These are phyloP conservation scores for Myathropa florea DNA, from an alignment of 2,888 invertebrate genomes.

Conservation along the genomic window DNA sequence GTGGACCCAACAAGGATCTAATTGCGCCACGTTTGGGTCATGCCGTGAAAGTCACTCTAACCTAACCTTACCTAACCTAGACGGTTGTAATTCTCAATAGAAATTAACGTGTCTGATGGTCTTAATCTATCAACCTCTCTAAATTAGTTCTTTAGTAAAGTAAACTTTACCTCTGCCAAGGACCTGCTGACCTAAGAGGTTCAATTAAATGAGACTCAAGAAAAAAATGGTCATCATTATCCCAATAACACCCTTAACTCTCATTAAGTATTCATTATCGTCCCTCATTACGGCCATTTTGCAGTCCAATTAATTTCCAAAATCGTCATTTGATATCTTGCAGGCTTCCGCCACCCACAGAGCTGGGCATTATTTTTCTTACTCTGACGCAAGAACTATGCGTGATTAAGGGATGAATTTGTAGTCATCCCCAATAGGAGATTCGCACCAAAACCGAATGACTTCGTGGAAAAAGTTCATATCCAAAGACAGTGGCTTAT, in stretches of 20 bases:
- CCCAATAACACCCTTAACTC: not conserved
- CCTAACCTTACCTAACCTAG: too few relatives aligned
- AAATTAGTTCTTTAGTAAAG: too few relatives aligned
- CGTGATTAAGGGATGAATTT: not conserved
- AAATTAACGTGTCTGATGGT: too few relatives aligned
- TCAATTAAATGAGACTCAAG: not conserved
- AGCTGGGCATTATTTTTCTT: not conserved
- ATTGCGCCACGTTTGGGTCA: too few relatives aligned
- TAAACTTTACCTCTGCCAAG: too few relatives aligned
- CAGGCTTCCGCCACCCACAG: not conserved
- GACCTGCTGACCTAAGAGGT: not conserved
- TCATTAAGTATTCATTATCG: not conserved
- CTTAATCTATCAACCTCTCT: too few relatives aligned
- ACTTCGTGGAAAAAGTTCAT: not conserved
- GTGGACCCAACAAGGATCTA: too few relatives aligned
- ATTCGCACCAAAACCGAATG: not conserved
- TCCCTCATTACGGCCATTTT: conserved; percentile 1
- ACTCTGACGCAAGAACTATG: not conserved
- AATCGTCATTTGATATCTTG: not conserved
- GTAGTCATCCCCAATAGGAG: not conserved
- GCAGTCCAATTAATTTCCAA: conserved; percentile 12
- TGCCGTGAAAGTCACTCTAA: too few relatives aligned
- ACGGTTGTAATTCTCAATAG: too few relatives aligned
- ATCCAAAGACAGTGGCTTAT: not conserved
- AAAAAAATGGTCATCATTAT: not conserved